Base-by-base conservation (phyloP, 2,797 vertebrate species). In the Eidolon dupreanum region DNA sequence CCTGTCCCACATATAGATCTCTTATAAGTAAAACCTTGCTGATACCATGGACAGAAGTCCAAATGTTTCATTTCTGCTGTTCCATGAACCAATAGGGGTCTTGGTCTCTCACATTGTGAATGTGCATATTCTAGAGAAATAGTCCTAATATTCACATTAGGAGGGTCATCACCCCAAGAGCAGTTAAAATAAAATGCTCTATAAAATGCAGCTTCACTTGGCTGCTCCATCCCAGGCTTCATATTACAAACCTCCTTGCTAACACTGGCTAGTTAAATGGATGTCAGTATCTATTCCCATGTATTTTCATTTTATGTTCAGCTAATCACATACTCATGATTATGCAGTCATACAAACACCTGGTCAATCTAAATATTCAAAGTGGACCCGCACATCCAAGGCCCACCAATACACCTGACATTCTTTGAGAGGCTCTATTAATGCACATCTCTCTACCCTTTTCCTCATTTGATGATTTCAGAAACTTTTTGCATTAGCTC, bases 401-500 rank as follows among this genome's bases (percentile, higher is more conserved):
- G 10, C 22, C 17, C 75, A 92, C 28, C 24, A 28, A 20, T 71
- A 92, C 11, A 75, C 31, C 33, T 53, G 51, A 33, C 17, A 78
- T 36, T 86, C 61, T 73, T 36, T 55, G 28, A 49, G 51, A 83
- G 24, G 19, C 10, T 78, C 57, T 86, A 31, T 66, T 71, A 75
- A 63, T 87, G 95, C 79, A 36, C 9, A 24, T 43, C 83, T 87
- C 55, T 57, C 5, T 5, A 33, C 63, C 57, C 78, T 63, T n/a
- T 38, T 89, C 66, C 90, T 78, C 17, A 8, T 55, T 92, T 83
- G 20, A 83, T 91, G 74, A 83, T 91, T 38, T 10, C 28, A 75
- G 38, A 53, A 78, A 94, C 77, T 77, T 90, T 88, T 81, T 75
- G 8, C 38, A 90, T 38, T 88, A 95, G 46, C 92, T 93, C 41